phyloP scores from a whole-genome alignment of 2,113 vertebrate genomes.

The Gallinago paraguaiae region DNA sequence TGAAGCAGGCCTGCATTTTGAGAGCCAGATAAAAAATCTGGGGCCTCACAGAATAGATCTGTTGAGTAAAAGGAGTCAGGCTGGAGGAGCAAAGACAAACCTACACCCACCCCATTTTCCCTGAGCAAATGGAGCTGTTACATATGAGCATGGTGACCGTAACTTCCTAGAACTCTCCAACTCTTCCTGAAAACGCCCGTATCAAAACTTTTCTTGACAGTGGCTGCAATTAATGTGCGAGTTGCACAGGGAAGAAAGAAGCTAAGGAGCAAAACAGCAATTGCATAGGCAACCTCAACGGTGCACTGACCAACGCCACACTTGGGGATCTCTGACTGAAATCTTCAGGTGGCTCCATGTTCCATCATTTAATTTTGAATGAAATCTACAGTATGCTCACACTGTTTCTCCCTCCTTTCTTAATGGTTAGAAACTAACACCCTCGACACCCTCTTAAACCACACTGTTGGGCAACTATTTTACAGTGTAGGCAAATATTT shows the following conservation, averaged over 20 bases:
- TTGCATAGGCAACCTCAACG: background rate
- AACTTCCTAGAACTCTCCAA: background rate
- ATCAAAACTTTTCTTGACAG: background rate
- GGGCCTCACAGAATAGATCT: background rate
- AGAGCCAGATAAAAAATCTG: background rate
- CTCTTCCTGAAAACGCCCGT: background rate
- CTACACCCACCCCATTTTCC: fast-evolving
- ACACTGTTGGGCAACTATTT: background rate
- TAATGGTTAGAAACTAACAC: slow-evolving; percentile 26
- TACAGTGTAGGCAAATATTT: background rate
- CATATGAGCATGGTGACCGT: background rate
- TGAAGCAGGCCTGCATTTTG: background rate
- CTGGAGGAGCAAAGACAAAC: background rate
- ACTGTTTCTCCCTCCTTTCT: background rate
- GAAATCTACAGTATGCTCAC: background rate
- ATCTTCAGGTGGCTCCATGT: background rate
- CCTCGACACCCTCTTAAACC: background rate
- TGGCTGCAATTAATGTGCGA: fast-evolving
- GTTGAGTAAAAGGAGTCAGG: background rate
- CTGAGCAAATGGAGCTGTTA: background rate
- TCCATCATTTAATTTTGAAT: background rate
- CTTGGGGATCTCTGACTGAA: background rate
- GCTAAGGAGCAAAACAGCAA: background rate
- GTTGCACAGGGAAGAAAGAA: background rate
- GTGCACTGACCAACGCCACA: fast-evolving